Evolutionary conservation across 2,113 vertebrate genomes (phyloP).

Genomic region (Myotis lucifugus): DNA sequence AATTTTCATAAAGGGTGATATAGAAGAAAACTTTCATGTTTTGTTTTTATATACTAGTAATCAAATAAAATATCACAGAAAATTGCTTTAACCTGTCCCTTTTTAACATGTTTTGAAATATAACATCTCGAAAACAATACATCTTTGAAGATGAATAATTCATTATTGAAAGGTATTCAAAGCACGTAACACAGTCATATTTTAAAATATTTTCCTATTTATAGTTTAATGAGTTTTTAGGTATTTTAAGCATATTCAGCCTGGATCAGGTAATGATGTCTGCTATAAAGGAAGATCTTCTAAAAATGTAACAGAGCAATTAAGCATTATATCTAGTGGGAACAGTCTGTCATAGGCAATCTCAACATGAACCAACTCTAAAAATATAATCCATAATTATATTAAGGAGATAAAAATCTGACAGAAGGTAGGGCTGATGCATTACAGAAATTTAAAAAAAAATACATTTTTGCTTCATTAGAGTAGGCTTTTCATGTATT

Average conservation of each 20-base stretch:
- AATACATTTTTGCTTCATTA: background rate
- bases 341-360: background rate
- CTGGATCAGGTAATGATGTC: background rate
- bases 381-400: background rate
- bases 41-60: background rate
- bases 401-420: background rate
- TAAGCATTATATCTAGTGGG: background rate
- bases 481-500: background rate
- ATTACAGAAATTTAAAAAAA: background rate
- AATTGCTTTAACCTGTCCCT: background rate
- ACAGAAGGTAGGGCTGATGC: background rate
- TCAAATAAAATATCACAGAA: background rate
- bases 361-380: background rate
- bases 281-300: background rate
- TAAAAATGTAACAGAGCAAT: background rate
- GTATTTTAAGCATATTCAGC: background rate
- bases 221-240: background rate
- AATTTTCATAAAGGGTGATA: background rate
- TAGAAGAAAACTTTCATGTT: background rate
- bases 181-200: background rate
- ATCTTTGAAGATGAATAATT: background rate
- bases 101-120: slow-evolving; percentile 48
- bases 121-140: background rate
- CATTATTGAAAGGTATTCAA: background rate
- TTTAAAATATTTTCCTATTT: background rate